Evolutionary conservation across 1,140 invertebrate genomes (phyloP).

Genomic region (Panagrolaimus sp.): DNA sequence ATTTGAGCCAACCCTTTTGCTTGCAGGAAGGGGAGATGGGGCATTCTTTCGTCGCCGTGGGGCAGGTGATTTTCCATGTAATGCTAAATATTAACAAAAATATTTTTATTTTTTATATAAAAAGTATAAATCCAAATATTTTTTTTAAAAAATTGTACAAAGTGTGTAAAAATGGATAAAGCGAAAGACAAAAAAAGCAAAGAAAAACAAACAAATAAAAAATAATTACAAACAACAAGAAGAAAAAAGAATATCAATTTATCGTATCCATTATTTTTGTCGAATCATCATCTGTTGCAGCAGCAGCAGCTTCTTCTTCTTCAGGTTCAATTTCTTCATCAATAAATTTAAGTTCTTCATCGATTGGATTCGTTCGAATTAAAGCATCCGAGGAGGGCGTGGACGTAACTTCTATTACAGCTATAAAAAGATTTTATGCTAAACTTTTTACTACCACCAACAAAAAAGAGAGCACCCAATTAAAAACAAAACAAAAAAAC

Average conservation of each 20-base stretch:
- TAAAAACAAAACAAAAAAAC: slow-evolving; percentile 1
- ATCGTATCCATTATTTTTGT: too few relatives aligned
- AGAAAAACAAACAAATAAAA: too few relatives aligned
- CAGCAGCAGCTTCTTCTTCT: background rate
- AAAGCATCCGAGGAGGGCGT: background rate
- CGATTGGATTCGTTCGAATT: background rate
- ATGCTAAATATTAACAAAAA: background rate
- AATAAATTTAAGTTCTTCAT: background rate
- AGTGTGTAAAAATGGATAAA: background rate
- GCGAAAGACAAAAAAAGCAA: slow-evolving; percentile 6
- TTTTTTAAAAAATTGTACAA: too few relatives aligned
- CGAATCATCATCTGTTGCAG: too few relatives aligned
- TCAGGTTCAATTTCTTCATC: background rate
- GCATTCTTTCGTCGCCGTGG: background rate
- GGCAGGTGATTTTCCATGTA: background rate
- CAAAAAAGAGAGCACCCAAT: background rate
- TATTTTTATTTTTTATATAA: background rate
- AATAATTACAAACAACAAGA: too few relatives aligned
- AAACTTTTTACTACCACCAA: too few relatives aligned
- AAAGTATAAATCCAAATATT: background rate
- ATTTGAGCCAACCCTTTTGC: too few relatives aligned
- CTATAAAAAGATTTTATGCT: background rate
- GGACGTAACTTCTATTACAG: background rate
- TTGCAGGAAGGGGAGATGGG: background rate
- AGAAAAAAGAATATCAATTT: too few relatives aligned